Evolutionary conservation across 2,797 vertebrate species (phyloP).

Genomic region (Cyprinella venusta): DNA sequence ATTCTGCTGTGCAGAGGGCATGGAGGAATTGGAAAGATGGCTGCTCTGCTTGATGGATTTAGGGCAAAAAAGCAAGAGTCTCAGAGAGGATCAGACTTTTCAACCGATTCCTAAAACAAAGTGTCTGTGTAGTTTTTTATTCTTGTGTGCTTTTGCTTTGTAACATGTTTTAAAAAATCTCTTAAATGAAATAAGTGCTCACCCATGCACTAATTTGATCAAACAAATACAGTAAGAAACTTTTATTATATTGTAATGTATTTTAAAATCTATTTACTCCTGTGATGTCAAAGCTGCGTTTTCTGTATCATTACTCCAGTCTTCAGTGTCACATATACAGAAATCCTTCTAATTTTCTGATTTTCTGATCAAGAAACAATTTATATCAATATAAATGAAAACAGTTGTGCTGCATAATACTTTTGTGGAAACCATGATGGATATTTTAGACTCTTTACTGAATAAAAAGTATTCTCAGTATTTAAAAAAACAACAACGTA

Average conservation of each 20-base stretch:
- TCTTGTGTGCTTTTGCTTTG: not conserved
- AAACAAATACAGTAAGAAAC: not conserved
- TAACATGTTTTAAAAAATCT: no score
- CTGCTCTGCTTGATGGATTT: conserved; percentile 25
- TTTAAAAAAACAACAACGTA: not conserved
- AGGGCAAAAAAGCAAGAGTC: not conserved
- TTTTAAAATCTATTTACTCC: no score
- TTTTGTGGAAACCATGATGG: no score
- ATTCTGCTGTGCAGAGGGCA: conserved; percentile 37
- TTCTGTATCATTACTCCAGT: not conserved
- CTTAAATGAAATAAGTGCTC: no score
- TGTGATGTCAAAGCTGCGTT: no score
- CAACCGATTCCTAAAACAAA: not conserved
- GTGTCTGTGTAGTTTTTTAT: not conserved
- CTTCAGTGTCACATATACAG: not conserved
- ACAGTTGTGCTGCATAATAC: no score
- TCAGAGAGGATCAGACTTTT: conserved; percentile 38
- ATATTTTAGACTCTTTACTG: no score
- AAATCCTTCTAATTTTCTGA: not conserved
- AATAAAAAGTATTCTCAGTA: no score
- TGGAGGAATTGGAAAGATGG: conserved; percentile 24
- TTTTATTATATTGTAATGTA: no score
- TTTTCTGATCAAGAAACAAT: not conserved
- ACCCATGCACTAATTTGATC: no score
- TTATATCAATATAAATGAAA: not conserved